Evolutionary conservation across 1,140 invertebrate genomes (phyloP), one percentile per base, ranked within the genome.

Genomic region (Lamellibrachia luymesi): DNA sequence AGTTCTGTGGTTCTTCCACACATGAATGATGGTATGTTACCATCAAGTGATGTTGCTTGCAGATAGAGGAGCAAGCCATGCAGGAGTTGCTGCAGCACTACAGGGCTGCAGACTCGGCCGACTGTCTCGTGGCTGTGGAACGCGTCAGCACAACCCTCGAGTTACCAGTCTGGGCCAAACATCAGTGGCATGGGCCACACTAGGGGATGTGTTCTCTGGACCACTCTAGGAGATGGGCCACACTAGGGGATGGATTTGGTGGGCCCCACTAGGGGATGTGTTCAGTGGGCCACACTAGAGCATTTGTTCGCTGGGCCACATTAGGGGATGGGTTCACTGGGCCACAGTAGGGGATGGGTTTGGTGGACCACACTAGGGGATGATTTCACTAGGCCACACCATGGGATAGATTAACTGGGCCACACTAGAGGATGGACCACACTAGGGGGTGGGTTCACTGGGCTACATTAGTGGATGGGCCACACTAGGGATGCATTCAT

Each of bases 1-100:
- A 38, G 1, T 38, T 38, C 38, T 38, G 38, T 38, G 38, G 38
- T 38, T 38, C 38, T 38, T 38, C 38, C 38, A 38, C 38, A 0
- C 38, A 38, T 38, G 38, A 38, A 38, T 38, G 38, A 38, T 38
- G 38, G 38, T 38, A 38, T 38, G 38, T 38, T 38, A 38, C 38
- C 38, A 91, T 91, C 27, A 10, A 7, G 49, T 91, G 49, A 22
- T 91, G 91, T 94, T 95, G 27, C 93, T 95, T 95, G 92, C 94
- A 98, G 97, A 96, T 98, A 92, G 97, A 98, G 97, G 97, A 98
- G 94, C 97, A 97, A 96, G 98, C 98, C 1, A 97, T 98, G 94
- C 97, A 97, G 94, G 97, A 98, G 93, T 95, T 98, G 91, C 96
- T 97, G 90, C 96, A 96, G 92, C 97, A 97, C 94, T 98, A 98